Conservation (phyloP, 1,140 invertebrate genomes). For the Drosophila biarmipes region DNA sequence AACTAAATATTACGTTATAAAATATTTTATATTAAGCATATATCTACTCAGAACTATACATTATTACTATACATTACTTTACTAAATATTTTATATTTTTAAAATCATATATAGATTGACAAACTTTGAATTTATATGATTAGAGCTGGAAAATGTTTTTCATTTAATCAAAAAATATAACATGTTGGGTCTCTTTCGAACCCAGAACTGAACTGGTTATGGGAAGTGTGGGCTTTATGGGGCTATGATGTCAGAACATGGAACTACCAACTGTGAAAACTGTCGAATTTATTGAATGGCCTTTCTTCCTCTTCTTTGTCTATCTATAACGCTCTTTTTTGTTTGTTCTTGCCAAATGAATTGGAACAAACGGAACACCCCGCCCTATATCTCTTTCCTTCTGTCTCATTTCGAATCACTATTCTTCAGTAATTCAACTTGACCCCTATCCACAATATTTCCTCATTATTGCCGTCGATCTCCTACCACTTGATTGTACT, state of each 20-base stretch:
- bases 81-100: too few species aligned
- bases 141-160: too few species aligned
- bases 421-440: conserved; percentile 70
- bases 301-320: conserved; percentile 18
- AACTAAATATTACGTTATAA: too few species aligned
- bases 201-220: neutral
- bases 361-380: conserved; percentile 57
- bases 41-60: too few species aligned
- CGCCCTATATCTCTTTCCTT: conserved; percentile 1
- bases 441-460: conserved; percentile 58
- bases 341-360: conserved; percentile 73
- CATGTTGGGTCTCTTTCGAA: neutral
- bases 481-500: conserved; percentile 38
- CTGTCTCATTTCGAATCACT: conserved; percentile 18
- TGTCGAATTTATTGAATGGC: conserved; percentile 65
- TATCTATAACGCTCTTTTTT: neutral
- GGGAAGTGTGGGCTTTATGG: conserved; percentile 15
- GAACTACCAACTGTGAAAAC: conserved; percentile 47
- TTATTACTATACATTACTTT: too few species aligned
- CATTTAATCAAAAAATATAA: too few species aligned
- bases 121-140: too few species aligned
- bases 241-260: conserved; percentile 38
- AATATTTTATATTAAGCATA: too few species aligned
- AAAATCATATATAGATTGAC: too few species aligned
- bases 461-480: conserved; percentile 26